Conservation (phyloP, 2,888 invertebrate species). For the Eupithecia vulgata region DNA sequence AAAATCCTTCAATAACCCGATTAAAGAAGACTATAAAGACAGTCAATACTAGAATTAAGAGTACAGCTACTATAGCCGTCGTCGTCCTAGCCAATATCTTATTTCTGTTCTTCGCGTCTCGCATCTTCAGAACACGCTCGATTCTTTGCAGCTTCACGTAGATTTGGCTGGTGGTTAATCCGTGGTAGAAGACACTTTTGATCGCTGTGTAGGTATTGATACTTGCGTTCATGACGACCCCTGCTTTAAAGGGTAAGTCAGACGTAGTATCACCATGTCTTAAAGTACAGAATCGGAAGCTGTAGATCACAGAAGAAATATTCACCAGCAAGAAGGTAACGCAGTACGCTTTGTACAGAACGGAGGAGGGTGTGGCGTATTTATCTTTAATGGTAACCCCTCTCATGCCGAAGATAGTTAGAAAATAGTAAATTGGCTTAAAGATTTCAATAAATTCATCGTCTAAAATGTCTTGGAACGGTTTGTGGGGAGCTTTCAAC, state of each 20-base stretch:
- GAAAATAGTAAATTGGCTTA: conserved; percentile 53
- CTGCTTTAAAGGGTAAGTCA: conserved; percentile 53
- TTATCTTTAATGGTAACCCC: conserved; percentile 59
- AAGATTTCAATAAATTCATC: conserved; percentile 63
- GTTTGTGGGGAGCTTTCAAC: conserved; percentile 20
- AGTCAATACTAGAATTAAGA: conserved; percentile 14
- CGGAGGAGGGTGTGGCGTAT: conserved; percentile 58
- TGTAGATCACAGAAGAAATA: conserved; percentile 33
- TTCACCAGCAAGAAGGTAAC: conserved; percentile 49
- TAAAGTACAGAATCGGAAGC: conserved; percentile 39
- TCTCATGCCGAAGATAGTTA: conserved; percentile 56
- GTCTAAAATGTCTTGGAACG: conserved; percentile 58
- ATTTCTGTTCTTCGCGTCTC: conserved; percentile 49
- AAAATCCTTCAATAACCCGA: conserved; percentile 47
- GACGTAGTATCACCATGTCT: conserved; percentile 45
- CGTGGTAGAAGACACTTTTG: conserved; percentile 48
- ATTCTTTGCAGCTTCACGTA: conserved; percentile 68
- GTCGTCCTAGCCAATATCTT: conserved; percentile 42
- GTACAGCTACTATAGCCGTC: conserved; percentile 26
- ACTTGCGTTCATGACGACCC: conserved; percentile 47
- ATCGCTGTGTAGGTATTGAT: conserved; percentile 49
- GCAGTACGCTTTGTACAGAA: conserved; percentile 53
- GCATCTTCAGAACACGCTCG: conserved; percentile 57
- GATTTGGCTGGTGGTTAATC: conserved; percentile 51
- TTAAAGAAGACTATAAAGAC: conserved; percentile 47